phyloP scores from a whole-genome alignment of 2,797 vertebrate genomes.

The Gambelia wislizenii region DNA sequence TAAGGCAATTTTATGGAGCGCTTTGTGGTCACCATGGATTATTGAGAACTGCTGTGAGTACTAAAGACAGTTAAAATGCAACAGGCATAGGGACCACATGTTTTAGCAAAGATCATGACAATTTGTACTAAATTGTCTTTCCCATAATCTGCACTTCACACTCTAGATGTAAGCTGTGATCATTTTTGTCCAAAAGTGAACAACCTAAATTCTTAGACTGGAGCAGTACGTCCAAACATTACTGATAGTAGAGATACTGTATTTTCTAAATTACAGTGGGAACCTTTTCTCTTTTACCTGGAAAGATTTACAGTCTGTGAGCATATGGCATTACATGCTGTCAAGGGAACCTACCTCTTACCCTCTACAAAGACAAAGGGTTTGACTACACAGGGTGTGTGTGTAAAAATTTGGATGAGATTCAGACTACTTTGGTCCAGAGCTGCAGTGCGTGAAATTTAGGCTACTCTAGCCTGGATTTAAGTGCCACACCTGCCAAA shows the following conservation, averaged over 20 bases:
- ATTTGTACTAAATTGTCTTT: neutral
- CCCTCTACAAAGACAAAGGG: neutral
- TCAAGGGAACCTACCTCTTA: neutral
- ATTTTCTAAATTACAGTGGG: neutral
- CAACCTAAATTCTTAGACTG: neutral
- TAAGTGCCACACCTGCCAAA: too few relatives aligned
- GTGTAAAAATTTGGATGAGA: too few relatives aligned
- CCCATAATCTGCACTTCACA: neutral
- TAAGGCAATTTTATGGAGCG: conserved; percentile 49
- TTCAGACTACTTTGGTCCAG: too few relatives aligned
- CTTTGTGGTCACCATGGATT: conserved; percentile 36
- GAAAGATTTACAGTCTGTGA: neutral
- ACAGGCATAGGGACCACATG: neutral
- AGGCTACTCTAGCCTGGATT: too few relatives aligned
- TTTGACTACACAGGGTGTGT: too few relatives aligned
- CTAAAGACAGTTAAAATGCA: neutral
- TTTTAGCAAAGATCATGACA: neutral
- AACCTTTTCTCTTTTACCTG: neutral
- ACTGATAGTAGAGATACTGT: neutral
- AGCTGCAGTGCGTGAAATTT: too few relatives aligned
- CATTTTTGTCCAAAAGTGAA: neutral
- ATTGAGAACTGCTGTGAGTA: conserved; percentile 16
- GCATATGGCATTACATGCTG: neutral
- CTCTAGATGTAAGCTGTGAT: neutral
- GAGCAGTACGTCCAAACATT: neutral